Evolutionary conservation across 2,888 invertebrate species (phyloP), one percentile per base, ranked within the genome.

Genomic region (Tigriopus californicus): DNA sequence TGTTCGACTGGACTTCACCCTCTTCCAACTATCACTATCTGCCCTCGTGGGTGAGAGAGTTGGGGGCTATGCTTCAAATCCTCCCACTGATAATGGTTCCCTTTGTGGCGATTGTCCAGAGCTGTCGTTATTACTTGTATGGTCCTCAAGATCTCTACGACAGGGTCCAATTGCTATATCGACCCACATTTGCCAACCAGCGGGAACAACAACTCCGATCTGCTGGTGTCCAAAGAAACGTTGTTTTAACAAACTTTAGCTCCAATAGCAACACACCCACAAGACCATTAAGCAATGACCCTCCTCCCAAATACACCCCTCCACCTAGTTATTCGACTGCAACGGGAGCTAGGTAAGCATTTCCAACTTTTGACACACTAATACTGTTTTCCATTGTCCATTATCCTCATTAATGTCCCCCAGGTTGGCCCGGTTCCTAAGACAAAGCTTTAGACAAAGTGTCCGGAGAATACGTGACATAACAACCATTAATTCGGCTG

Each of bases 241-340:
- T 54, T n/a, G 46, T 47, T 52, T 41, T 33, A 57, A 59, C 51
- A 49, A 55, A 61, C 53, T 41, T 49, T 57, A 46, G 52, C 52
- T 49, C 51, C 18, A 52, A 58, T 55, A 41, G 25, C 41, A 49
- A 48, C 12, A 24, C 42, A 42, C 40, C 58, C 10, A 51, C 52
- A 18, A 56, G 57, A 12, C 51, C 61, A 67, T 61, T 40, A 54
- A 55, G 58, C 60, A 60, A 62, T 47, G 88, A 88, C 74, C 86
- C 87, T 1, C 89, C 89, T 3, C 90, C 90, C 55, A 90, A 90
- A 70, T 90, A 91, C 72, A 90, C 89, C 0, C 90, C 91, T 1
- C 91, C 91, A 1, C 90, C 90, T 0, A 87, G 87, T 0, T 90
- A 90, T 69, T 86, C 88, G 40, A 89, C 89, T 4, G 90, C 90